These are phyloP conservation scores for Chrysomela aeneicollis DNA, from an alignment of 2,888 invertebrate genomes.

Conservation along the genomic window DNA sequence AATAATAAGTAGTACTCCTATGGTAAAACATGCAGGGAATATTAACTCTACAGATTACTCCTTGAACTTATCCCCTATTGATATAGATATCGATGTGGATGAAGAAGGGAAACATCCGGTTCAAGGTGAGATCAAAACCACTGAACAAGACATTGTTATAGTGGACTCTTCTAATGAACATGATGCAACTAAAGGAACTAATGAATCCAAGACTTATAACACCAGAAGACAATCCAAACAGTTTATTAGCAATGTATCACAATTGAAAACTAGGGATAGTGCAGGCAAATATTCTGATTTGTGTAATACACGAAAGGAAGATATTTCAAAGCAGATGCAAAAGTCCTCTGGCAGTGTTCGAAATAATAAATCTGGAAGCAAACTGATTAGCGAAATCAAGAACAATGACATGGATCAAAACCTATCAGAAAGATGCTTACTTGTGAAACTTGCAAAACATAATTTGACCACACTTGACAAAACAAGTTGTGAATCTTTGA, in stretches of 20 bases:
- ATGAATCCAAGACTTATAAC: neutral
- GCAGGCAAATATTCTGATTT: neutral
- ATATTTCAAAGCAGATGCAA: neutral
- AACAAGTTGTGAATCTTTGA: neutral
- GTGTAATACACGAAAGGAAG: neutral
- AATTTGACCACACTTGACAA: neutral
- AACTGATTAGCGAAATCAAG: neutral
- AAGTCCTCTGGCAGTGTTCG: neutral
- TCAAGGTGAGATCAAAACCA: neutral
- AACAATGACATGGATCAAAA: neutral
- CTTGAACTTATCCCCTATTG: constrained; percentile 16
- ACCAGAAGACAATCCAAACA: neutral
- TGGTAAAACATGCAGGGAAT: neutral
- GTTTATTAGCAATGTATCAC: neutral
- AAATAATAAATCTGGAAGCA: neutral
- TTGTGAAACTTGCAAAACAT: neutral
- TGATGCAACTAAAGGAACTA: neutral
- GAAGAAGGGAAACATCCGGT: neutral
- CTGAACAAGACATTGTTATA: neutral
- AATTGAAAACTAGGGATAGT: neutral
- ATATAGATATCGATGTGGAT: neutral
- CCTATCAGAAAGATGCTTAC: neutral
- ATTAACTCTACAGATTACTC: constrained; percentile 2
- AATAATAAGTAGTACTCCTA: constrained; percentile 16
- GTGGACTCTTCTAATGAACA: neutral